Percentiles rank a stretch among this genome's conserved stretches.
Conservation (phyloP, 2,797 vertebrate genomes). For the Mormyrops attenuatus region DNA sequence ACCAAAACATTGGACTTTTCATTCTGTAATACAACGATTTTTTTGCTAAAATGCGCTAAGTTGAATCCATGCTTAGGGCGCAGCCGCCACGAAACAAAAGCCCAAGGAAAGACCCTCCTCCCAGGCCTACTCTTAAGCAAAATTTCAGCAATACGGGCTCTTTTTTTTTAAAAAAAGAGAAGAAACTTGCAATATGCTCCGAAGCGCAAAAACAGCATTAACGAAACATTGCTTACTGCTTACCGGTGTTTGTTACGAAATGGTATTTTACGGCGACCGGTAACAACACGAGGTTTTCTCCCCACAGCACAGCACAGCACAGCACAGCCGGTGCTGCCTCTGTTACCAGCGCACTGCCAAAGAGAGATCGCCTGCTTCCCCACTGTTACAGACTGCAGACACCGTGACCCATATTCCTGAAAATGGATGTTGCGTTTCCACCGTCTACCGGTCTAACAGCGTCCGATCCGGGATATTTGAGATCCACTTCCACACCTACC, state of each 20-base stretch:
- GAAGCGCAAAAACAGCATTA: neutral
- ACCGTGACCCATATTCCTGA: constrained; percentile 24
- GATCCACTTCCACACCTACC: constrained; percentile 21
- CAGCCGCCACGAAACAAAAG: constrained; percentile 37
- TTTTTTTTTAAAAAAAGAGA: neutral
- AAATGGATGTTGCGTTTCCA: neutral
- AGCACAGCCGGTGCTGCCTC: neutral
- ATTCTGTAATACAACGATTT: neutral
- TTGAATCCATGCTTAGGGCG: neutral
- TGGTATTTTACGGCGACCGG: neutral
- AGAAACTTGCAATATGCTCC: neutral
- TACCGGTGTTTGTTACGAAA: neutral
- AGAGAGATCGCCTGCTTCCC: neutral
- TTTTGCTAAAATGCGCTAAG: neutral
- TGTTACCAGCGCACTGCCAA: neutral
- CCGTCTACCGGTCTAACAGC: neutral
- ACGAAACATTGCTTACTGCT: neutral
- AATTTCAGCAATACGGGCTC: neutral
- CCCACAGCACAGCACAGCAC: neutral
- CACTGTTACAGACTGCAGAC: constrained; percentile 22
- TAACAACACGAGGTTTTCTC: constrained; percentile 11
- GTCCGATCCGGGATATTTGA: neutral
- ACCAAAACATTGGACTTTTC: neutral
- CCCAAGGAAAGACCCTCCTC: constrained; percentile 29
- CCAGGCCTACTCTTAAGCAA: constrained; percentile 28